Conservation (phyloP, 2,797 vertebrate species). For the Epinephelus awoara region DNA sequence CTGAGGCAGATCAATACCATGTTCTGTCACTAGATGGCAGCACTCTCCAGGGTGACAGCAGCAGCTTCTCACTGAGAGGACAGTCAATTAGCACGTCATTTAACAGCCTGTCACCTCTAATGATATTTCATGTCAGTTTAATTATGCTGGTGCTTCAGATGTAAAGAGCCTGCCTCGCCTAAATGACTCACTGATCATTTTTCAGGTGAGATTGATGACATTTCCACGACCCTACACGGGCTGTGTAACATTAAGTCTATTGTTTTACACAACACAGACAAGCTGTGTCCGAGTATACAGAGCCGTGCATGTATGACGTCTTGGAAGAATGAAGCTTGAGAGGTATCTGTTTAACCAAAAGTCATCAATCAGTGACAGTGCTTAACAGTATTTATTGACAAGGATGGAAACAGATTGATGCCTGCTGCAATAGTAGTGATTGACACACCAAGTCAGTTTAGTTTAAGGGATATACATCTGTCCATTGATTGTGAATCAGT, state of each 20-base stretch:
- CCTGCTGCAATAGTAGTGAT: neutral
- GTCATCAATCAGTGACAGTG: neutral
- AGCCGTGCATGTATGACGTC: neutral
- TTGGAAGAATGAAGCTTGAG: neutral
- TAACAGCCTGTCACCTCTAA: conserved; percentile 77
- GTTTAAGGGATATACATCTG: no score
- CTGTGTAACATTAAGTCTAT: conserved; percentile 44
- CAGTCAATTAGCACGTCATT: conserved; percentile 68
- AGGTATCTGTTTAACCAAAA: conserved; percentile 4
- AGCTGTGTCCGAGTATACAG: conserved; percentile 23
- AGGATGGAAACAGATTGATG: neutral
- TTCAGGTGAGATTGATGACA: conserved; percentile 71
- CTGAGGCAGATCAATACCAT: neutral
- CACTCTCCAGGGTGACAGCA: conserved; percentile 36
- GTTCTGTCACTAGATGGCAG: conserved; percentile 75
- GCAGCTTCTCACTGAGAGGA: conserved; percentile 6
- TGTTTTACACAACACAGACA: conserved; percentile 35
- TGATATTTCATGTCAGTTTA: conserved; percentile 80
- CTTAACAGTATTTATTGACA: neutral
- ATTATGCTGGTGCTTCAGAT: conserved; percentile 77
- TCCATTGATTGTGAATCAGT: no score
- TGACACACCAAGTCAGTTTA: neutral
- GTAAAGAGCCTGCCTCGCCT: conserved; percentile 63
- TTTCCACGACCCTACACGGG: conserved; percentile 33
- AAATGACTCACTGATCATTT: conserved; percentile 75